Evolutionary conservation across 37 sponge, comb jelly and placozoan genomes (phyloP).

Genomic region (Ianthella basta): DNA sequence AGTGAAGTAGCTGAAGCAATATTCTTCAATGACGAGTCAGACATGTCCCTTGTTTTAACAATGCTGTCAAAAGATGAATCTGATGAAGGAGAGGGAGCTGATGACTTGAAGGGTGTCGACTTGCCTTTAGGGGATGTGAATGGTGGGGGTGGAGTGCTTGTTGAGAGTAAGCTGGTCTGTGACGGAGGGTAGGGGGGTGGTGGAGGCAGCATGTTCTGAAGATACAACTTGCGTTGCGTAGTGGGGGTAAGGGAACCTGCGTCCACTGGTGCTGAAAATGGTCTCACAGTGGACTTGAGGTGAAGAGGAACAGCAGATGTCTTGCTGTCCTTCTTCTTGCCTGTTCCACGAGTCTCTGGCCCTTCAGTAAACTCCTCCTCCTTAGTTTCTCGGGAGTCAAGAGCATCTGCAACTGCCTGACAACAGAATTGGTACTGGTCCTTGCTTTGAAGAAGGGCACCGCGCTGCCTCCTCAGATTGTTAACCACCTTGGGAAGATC

Average conservation of each 20-base stretch:
- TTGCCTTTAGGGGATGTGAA: conserved; percentile 40
- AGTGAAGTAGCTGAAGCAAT: background rate
- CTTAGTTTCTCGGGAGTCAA: conserved; percentile 5
- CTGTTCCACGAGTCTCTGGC: too few relatives aligned
- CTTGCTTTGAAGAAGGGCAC: conserved; percentile 55
- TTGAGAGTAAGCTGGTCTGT: background rate
- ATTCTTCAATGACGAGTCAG: background rate
- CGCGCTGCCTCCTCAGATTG: conserved; percentile 52
- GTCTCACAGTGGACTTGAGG: conserved; percentile 3
- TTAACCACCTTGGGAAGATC: conserved; percentile 49
- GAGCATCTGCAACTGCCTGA: conserved; percentile 52
- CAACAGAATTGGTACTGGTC: conserved; percentile 70
- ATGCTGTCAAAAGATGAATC: conserved; percentile 21
- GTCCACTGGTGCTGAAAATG: conserved; percentile 36
- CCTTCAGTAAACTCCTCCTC: background rate
- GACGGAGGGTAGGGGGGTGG: conserved; percentile 22
- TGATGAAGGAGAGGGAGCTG: background rate
- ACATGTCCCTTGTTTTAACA: background rate
- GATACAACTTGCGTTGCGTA: background rate
- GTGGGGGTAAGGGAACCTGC: conserved; percentile 4
- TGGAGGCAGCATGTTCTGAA: conserved; percentile 39
- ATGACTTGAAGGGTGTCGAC: conserved; percentile 26
- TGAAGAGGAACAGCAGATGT: background rate
- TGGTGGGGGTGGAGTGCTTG: conserved; percentile 36
- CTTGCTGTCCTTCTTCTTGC: background rate